Conservation (phyloP, 2,113 vertebrate species). For the Mirounga angustirostris region DNA sequence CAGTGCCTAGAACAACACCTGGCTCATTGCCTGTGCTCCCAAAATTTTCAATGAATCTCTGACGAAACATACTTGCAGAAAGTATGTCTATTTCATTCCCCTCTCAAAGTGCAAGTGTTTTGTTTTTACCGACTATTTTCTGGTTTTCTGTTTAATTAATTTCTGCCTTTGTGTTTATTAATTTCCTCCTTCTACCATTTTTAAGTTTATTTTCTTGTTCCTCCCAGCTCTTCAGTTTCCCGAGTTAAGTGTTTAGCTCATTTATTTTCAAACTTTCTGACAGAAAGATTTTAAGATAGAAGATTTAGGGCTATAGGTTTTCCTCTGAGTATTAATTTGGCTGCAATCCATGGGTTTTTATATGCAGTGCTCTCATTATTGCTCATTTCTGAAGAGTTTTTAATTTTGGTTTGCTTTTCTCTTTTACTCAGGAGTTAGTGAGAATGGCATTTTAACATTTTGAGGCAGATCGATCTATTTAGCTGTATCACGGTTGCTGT, state of each 20-base stretch:
- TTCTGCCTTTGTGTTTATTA: neutral
- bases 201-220: neutral
- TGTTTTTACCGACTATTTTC: neutral
- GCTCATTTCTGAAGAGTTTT: conserved; percentile 14
- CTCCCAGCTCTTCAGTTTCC: neutral
- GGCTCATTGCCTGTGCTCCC: too few relatives aligned
- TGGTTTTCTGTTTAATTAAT: neutral
- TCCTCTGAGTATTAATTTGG: conserved; percentile 47
- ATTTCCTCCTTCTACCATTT: neutral
- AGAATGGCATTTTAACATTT: neutral
- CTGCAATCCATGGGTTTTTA: neutral
- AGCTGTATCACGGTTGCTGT: neutral
- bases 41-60: neutral
- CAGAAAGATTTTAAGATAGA: neutral
- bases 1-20: neutral
- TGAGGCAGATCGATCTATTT: neutral
- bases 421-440: conserved; percentile 1
- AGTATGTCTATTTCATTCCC: neutral
- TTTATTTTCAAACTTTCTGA: neutral
- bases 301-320: conserved; percentile 3
- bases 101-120: neutral
- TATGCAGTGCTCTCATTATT: neutral
- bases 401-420: conserved; percentile 27
- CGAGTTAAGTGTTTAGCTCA: neutral
- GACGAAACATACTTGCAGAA: neutral